These are phyloP conservation scores for Drosophila subquinaria DNA, from an alignment of 2,888 invertebrate species.

Conservation along the genomic window DNA sequence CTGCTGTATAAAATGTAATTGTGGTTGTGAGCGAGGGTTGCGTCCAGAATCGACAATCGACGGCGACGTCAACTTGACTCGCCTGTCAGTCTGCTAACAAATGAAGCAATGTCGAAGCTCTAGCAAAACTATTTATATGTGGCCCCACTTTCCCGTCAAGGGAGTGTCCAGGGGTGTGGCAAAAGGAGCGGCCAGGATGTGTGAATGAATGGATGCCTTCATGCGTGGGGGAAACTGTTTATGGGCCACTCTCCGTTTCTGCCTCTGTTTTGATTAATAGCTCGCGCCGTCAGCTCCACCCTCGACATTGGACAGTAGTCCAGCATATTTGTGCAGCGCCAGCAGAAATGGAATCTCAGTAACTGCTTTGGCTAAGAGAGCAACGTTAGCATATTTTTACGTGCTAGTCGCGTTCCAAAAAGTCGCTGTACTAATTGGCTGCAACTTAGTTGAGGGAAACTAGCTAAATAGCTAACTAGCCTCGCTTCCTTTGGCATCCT, in stretches of 20 bases:
- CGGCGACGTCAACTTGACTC: slow-evolving; percentile 57
- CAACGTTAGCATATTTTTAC: slow-evolving; percentile 61
- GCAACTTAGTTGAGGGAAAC: slow-evolving; percentile 44
- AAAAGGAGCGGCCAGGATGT: slow-evolving; percentile 30
- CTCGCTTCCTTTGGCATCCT: slow-evolving; percentile 28
- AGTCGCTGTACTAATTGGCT: slow-evolving; percentile 63
- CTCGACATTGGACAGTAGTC: slow-evolving; percentile 22
- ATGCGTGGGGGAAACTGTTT: slow-evolving; percentile 36
- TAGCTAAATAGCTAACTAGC: slow-evolving; percentile 32
- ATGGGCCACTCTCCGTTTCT: slow-evolving; percentile 53
- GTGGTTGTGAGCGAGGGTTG: slow-evolving; percentile 20
- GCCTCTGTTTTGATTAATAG: slow-evolving; percentile 71
- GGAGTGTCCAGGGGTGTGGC: slow-evolving; percentile 21
- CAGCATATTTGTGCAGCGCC: slow-evolving; percentile 63
- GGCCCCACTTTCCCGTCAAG: slow-evolving; percentile 2
- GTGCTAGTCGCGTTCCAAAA: slow-evolving; percentile 52
- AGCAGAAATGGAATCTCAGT: slow-evolving; percentile 65
- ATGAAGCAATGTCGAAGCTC: slow-evolving; percentile 55
- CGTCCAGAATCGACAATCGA: slow-evolving; percentile 25
- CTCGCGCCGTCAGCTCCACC: slow-evolving; percentile 21
- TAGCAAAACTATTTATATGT: slow-evolving; percentile 70
- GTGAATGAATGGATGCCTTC: slow-evolving; percentile 28
- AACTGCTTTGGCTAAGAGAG: slow-evolving; percentile 32
- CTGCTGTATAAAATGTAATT: slow-evolving; percentile 9
- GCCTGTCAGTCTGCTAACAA: slow-evolving; percentile 63